phyloP scores from a whole-genome alignment of 2,797 vertebrate genomes.

The Chaenodraco wilsoni region DNA sequence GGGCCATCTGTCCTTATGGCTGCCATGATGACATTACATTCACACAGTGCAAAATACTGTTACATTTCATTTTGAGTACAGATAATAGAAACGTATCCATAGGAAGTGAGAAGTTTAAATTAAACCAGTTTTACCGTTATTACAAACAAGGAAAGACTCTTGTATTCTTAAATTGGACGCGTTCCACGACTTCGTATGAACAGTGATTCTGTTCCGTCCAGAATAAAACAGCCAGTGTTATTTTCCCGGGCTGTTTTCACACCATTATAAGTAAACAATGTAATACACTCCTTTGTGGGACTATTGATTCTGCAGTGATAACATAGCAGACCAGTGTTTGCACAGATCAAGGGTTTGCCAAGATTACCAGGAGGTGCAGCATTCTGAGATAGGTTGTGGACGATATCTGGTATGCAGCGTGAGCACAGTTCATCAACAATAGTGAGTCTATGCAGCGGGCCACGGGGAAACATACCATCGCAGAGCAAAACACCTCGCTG shows the following conservation, averaged over 20 bases:
- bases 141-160: background rate
- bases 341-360: slow-evolving; percentile 76
- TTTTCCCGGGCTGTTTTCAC: slow-evolving; percentile 35
- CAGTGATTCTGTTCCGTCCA: slow-evolving; percentile 5
- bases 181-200: background rate
- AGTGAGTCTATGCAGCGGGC: slow-evolving; percentile 60
- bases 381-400: slow-evolving; percentile 77
- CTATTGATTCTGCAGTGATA: slow-evolving; percentile 65
- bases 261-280: slow-evolving; percentile 54
- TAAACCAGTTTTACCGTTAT: slow-evolving; percentile 1
- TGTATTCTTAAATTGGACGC: background rate
- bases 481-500: slow-evolving; percentile 52
- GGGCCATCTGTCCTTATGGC: background rate
- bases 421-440: slow-evolving; percentile 72
- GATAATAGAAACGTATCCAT: background rate
- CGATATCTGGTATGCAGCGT: slow-evolving; percentile 69
- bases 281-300: slow-evolving; percentile 40
- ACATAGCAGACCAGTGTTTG: slow-evolving; percentile 70
- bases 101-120: slow-evolving; percentile 1
- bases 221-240: slow-evolving; percentile 9
- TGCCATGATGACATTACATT: background rate
- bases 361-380: slow-evolving; percentile 76
- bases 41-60: too few species aligned
- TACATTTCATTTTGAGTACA: background rate
- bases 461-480: slow-evolving; percentile 35